phyloP scores from a whole-genome alignment of 2,888 invertebrate species.

The Lysandra coridon region DNA sequence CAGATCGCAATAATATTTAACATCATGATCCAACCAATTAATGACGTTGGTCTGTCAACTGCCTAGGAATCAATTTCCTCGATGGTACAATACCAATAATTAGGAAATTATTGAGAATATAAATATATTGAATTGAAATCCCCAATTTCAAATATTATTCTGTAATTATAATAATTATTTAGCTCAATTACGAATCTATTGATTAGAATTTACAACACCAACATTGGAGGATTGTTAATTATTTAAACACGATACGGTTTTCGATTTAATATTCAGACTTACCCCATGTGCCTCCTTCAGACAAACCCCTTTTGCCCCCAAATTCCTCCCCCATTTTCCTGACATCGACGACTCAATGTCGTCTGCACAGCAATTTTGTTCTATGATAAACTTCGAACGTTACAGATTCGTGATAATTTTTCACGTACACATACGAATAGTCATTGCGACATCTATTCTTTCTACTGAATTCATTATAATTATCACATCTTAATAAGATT shows the following conservation, averaged over 20 bases:
- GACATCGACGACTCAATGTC: background rate
- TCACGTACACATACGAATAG: background rate
- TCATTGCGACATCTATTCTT: too few species aligned
- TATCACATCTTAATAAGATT: too few species aligned
- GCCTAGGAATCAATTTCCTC: too few species aligned
- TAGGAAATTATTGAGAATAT: too few species aligned
- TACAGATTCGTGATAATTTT: background rate
- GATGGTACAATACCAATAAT: too few species aligned
- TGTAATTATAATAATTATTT: too few species aligned
- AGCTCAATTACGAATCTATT: background rate
- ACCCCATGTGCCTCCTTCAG: background rate
- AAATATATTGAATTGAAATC: too few species aligned
- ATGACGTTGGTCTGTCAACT: too few species aligned
- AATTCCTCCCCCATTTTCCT: background rate
- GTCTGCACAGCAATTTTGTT: background rate
- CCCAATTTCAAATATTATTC: too few species aligned
- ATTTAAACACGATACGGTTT: background rate
- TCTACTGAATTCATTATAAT: too few species aligned
- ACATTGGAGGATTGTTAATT: background rate
- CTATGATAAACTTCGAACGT: background rate
- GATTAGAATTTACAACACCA: background rate
- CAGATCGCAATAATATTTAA: too few species aligned
- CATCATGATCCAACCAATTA: too few species aligned
- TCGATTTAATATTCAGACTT: background rate
- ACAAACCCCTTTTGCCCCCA: background rate